Evolutionary conservation across 1,140 invertebrate species (phyloP), one percentile per base, ranked within the genome.

Genomic region (Subanguina moxae): DNA sequence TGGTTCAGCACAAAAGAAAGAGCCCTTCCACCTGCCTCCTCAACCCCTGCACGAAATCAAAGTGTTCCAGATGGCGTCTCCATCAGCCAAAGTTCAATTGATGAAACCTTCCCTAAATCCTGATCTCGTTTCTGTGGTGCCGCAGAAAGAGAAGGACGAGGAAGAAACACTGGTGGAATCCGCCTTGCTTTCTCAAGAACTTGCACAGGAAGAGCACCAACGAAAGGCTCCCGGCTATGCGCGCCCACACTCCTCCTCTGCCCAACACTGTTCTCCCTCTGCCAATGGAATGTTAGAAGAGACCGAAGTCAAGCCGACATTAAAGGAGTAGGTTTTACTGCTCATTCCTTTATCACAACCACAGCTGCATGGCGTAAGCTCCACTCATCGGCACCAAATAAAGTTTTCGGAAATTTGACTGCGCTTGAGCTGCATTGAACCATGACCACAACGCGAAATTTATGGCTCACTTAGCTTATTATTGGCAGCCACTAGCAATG

Each of bases 191-290:
- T 64, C 8, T 17, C 66, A 15, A 64, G 63, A 23, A 25, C 32
- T 38, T 38, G 32, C 32, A 52, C 48, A 72, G 45, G 73, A 77
- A 59, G 74, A 77, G 11, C 64, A 67, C 23, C 69, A 73, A 63
- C 38, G 72, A 3, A 78, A 76, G 57, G 76, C 61, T 42, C 65
- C 65, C 19, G 65, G 65, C 17, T 67, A 67, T 61, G 68, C 62
- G 21, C 43, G 68, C 1, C 68, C 68, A n/a, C 46, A 57, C 5
- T 70, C 68, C 23, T 70, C 68, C 15, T 28, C 58, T 21, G 48
- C 48, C 48, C 48, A 52, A 25, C n/a, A 52, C 23, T 19, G n/a
- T 8, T 52, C 48, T 7, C 48, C 48, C n/a, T 5, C 32, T 38
- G 32, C 32, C 32, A 38, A 38, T 38, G 32, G 32, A 11, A 11